A percentile compares a stretch with the other conserved stretches of the same genome.
These are phyloP conservation scores for Petrocephalus schoutedeni DNA, from an alignment of 2,797 vertebrate species.

Conservation along the genomic window DNA sequence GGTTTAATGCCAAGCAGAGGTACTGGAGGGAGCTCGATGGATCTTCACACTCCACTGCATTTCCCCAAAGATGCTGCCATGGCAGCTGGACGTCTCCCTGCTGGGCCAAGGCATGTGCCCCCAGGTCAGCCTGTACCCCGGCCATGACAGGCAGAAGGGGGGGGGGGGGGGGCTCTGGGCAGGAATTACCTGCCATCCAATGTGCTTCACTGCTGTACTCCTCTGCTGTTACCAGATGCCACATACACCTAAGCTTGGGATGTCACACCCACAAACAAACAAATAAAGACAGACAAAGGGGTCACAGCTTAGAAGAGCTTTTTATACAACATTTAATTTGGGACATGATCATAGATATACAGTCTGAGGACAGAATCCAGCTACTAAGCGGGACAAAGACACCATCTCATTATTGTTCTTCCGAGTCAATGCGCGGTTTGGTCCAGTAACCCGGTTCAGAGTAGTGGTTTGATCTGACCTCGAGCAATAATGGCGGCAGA, in stretches of 20 bases:
- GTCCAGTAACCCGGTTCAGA: conserved; percentile 73
- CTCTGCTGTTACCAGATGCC: background rate
- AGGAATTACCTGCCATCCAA: background rate
- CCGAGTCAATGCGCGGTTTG: conserved; percentile 79
- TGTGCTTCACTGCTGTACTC: background rate
- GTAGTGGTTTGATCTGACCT: conserved; percentile 61
- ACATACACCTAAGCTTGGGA: background rate
- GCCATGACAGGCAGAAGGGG: background rate
- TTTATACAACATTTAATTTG: conserved; percentile 65
- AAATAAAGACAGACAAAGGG: conserved; percentile 32
- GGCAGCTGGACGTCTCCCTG: background rate
- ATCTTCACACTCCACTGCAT: background rate
- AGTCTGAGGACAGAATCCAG: conserved; percentile 80
- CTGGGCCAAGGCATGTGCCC: background rate
- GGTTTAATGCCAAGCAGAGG: background rate
- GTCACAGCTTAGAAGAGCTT: conserved; percentile 34
- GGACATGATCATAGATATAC: conserved; percentile 90
- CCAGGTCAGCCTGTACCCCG: too few species aligned
- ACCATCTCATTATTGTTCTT: conserved; percentile 45
- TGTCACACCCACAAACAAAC: background rate
- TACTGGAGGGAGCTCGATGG: background rate
- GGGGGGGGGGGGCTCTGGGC: background rate
- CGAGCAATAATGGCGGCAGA: conserved; percentile 61
- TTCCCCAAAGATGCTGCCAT: background rate
- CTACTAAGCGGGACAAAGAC: conserved; percentile 73